phyloP scores from a whole-genome alignment of 2,113 vertebrate species.

The Bubo blakistoni region DNA sequence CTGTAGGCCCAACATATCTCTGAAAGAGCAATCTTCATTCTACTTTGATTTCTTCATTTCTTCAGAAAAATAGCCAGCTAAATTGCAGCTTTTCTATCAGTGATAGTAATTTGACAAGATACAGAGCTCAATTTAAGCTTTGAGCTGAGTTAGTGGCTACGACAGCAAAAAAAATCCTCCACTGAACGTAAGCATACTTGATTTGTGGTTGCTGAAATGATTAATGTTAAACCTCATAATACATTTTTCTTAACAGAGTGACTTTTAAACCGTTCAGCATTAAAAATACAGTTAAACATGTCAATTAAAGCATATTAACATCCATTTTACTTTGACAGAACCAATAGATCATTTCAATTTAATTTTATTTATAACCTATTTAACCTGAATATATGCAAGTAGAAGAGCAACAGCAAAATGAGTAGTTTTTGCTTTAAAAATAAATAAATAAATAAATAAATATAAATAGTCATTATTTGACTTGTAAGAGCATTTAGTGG shows the following conservation, averaged over 20 bases:
- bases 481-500: not conserved
- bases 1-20: not conserved
- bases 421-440: not conserved
- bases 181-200: not conserved
- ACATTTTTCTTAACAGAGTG: not conserved
- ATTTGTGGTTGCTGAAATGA: not conserved
- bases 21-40: not conserved
- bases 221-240: not conserved
- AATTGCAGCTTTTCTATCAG: not conserved
- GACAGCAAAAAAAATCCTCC: not conserved
- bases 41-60: not conserved
- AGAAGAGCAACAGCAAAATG: not conserved
- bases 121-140: not conserved
- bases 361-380: conserved; percentile 2
- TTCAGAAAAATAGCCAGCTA: not conserved
- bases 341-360: not conserved
- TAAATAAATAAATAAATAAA: no score
- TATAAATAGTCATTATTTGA: not conserved
- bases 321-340: not conserved
- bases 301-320: conserved; percentile 27
- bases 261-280: not conserved
- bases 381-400: not conserved
- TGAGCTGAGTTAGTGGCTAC: not conserved
- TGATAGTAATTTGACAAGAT: not conserved
- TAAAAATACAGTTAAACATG: not conserved